Evolutionary conservation across 2,888 invertebrate species (phyloP).

Genomic region (Synergus umbraculus): DNA sequence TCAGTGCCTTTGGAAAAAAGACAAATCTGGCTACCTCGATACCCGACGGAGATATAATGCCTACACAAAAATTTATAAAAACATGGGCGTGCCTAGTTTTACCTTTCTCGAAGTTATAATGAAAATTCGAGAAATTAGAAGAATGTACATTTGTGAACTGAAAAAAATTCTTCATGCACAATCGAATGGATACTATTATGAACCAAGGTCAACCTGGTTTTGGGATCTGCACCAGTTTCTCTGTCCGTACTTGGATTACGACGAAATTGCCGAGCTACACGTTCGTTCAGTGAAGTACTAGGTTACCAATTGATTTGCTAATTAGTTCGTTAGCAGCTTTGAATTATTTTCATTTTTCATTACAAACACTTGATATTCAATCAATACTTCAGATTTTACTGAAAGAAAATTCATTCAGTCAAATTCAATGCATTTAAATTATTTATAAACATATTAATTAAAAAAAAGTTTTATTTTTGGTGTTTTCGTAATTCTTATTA

Average conservation of each 20-base stretch:
- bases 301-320: not conserved
- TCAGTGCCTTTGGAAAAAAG: slow-evolving; percentile 64
- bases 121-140: slow-evolving; percentile 63
- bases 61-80: slow-evolving; percentile 60
- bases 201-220: slow-evolving; percentile 59
- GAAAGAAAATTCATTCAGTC: not conserved
- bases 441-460: not conserved
- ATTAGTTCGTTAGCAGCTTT: not conserved
- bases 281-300: slow-evolving; percentile 54
- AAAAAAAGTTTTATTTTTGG: too few species aligned
- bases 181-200: slow-evolving; percentile 47
- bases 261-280: slow-evolving; percentile 59
- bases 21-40: slow-evolving; percentile 57
- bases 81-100: slow-evolving; percentile 47
- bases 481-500: not conserved
- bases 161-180: slow-evolving; percentile 53
- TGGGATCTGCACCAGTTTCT: slow-evolving; percentile 62
- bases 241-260: slow-evolving; percentile 60
- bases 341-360: not conserved
- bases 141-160: slow-evolving; percentile 60
- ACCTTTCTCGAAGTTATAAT: slow-evolving; percentile 61
- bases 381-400: not conserved
- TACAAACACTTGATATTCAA: not conserved
- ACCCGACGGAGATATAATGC: slow-evolving; percentile 57
- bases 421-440: not conserved